Evolutionary conservation across 2,113 vertebrate species (phyloP).

Genomic region (Entomyzon cyanotis): DNA sequence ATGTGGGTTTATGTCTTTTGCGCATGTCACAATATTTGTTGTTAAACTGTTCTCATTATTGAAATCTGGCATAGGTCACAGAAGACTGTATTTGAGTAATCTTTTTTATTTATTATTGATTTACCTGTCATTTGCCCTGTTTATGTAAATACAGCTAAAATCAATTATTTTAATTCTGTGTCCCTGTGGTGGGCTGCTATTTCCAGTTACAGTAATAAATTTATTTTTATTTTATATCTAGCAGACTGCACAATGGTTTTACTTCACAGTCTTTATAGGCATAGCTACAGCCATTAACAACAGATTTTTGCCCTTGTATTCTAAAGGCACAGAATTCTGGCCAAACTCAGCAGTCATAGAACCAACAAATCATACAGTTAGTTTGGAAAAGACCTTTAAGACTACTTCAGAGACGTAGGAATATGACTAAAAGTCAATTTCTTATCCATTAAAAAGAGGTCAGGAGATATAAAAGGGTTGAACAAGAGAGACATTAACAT

Average conservation of each 20-base stretch:
- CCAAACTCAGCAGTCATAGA: background rate
- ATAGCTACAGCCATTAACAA: background rate
- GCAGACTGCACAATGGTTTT: background rate
- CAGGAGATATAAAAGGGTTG: background rate
- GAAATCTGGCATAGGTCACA: background rate
- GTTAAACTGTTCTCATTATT: background rate
- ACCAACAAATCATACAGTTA: background rate
- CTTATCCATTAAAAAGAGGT: background rate
- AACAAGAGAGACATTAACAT: background rate
- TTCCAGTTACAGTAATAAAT: background rate
- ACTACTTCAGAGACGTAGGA: background rate
- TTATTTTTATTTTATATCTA: background rate
- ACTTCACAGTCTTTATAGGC: background rate
- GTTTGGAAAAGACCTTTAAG: background rate
- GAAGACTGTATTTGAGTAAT: background rate
- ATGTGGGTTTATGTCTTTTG: background rate
- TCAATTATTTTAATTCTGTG: background rate
- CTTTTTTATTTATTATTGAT: background rate
- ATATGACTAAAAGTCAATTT: background rate
- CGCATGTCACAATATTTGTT: background rate
- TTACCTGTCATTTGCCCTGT: background rate
- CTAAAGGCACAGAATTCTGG: background rate
- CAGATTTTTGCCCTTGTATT: background rate
- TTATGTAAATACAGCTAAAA: background rate
- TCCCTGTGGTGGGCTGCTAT: background rate